Evolutionary conservation across 2,113 vertebrate genomes (phyloP).

Genomic region (Irena cyanogastra): DNA sequence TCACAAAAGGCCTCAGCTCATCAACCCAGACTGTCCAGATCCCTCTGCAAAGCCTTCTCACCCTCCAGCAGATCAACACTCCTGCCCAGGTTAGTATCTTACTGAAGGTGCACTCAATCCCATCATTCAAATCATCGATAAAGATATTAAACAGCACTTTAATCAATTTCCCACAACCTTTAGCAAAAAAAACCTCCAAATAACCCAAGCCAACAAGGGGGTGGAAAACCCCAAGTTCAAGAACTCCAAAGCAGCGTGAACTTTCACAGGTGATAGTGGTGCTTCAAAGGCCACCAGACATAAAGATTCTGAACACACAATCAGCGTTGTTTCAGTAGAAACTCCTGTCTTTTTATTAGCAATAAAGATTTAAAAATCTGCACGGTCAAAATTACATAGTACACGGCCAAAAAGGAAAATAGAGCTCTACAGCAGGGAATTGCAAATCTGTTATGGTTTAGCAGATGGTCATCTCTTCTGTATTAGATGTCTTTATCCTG

Average conservation of each 20-base stretch:
- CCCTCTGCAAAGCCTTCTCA: not conserved
- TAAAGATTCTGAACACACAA: constrained; percentile 4
- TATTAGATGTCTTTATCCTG: not conserved
- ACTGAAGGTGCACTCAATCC: not conserved
- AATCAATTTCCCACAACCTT: not conserved
- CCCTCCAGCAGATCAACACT: not conserved
- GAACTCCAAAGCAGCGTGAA: not conserved
- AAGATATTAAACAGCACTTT: not conserved
- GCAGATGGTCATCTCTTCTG: not conserved
- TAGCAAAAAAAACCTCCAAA: not conserved
- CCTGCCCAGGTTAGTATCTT: not conserved
- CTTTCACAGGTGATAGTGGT: not conserved
- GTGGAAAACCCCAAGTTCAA: not conserved
- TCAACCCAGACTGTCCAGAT: not conserved
- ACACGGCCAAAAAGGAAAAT: not conserved
- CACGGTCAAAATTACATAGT: not conserved
- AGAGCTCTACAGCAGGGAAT: not conserved
- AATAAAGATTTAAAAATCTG: constrained; percentile 9
- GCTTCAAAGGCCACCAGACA: constrained; percentile 37
- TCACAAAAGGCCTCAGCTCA: not conserved
- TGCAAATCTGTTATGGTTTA: constrained; percentile 5
- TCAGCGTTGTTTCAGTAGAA: constrained; percentile 1
- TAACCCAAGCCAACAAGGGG: not conserved
- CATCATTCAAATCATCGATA: not conserved
- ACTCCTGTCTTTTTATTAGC: not conserved